Evolutionary conservation across 2,888 invertebrate species (phyloP).

Genomic region (Tolmerus cingulatus): DNA sequence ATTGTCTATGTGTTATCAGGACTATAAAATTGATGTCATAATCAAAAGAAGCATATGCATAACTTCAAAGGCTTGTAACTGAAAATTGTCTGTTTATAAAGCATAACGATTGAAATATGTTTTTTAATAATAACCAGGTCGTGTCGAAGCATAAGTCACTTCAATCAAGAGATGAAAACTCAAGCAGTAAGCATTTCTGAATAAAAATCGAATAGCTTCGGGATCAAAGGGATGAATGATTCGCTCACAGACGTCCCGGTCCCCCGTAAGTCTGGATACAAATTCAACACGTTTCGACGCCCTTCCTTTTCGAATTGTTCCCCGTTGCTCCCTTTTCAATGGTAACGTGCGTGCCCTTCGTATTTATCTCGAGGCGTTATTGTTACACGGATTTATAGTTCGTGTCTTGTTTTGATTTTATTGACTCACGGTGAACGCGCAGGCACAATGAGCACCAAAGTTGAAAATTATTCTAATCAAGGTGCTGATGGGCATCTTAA

Average conservation of each 20-base stretch:
- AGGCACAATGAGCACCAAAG: slow-evolving; percentile 39
- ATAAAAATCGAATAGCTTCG: neutral
- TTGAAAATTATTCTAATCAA: slow-evolving; percentile 43
- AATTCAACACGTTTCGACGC: slow-evolving; percentile 31
- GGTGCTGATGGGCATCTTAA: slow-evolving; percentile 18
- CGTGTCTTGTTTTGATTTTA: slow-evolving; percentile 46
- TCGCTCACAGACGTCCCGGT: slow-evolving; percentile 13
- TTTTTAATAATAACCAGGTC: neutral
- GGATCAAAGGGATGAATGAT: slow-evolving; percentile 31
- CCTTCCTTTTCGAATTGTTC: neutral
- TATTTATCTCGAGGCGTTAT: slow-evolving; percentile 39
- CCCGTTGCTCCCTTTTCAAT: slow-evolving; percentile 12
- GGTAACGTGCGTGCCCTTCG: slow-evolving; percentile 18
- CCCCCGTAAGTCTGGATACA: neutral
- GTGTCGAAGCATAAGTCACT: slow-evolving; percentile 24
- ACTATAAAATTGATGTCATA: neutral
- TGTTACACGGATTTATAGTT: slow-evolving; percentile 35
- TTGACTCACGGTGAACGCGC: slow-evolving; percentile 46
- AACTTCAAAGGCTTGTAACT: no score
- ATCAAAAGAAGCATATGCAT: neutral
- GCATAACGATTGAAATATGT: neutral
- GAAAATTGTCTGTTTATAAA: neutral
- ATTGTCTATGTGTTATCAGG: no score
- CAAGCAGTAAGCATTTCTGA: neutral
- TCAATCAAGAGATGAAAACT: neutral